Evolutionary conservation across 64 coral and sea anemone genomes (phyloP).

Genomic region (Actinia tenebrosa): DNA sequence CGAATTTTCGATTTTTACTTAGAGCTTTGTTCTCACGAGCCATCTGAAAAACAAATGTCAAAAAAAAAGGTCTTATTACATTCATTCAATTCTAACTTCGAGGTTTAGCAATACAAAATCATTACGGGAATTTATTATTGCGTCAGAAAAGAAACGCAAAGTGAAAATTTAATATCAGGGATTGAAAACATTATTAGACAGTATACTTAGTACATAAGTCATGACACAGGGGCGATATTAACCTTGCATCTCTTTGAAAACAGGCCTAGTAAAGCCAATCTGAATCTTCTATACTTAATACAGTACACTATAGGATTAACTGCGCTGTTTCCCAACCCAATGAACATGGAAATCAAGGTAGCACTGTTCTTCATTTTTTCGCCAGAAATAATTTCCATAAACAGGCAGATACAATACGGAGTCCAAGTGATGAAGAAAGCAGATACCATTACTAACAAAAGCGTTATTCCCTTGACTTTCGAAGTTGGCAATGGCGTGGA

Average conservation of each 20-base stretch:
- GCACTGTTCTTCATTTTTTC: constrained; percentile 31
- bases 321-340: constrained; percentile 77
- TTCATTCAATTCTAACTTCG: too few relatives aligned
- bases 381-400: constrained; percentile 50
- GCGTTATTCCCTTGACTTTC: constrained; percentile 40
- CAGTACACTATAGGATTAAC: constrained; percentile 80
- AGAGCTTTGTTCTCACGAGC: too few relatives aligned
- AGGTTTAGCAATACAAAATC: too few relatives aligned
- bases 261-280: background rate
- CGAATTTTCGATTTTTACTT: too few relatives aligned
- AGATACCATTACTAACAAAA: constrained; percentile 43
- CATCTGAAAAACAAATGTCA: too few relatives aligned
- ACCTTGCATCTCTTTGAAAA: background rate
- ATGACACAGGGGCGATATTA: background rate
- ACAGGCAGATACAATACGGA: constrained; percentile 66
- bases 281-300: constrained; percentile 59
- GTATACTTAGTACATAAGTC: too few relatives aligned
- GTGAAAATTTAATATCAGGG: too few relatives aligned
- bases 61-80: too few relatives aligned
- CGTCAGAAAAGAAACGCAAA: too few relatives aligned
- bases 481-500: background rate
- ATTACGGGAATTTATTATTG: too few relatives aligned
- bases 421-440: constrained; percentile 62
- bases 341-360: constrained; percentile 62
- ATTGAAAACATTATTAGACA: too few relatives aligned